phyloP scores from a whole-genome alignment of 2,113 vertebrate genomes.

The Calypte anna region DNA sequence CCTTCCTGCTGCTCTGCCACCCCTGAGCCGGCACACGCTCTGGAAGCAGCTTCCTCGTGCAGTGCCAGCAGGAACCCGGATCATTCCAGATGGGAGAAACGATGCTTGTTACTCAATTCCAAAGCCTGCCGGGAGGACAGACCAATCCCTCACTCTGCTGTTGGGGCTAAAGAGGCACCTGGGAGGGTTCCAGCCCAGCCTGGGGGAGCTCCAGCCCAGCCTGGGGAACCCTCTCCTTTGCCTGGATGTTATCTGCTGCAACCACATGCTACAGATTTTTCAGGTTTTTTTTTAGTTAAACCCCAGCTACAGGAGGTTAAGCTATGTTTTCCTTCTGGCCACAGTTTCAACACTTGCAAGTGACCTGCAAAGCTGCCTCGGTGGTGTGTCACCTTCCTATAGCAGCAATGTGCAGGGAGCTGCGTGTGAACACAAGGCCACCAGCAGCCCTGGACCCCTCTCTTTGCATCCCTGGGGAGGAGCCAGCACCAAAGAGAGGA shows the following conservation, averaged over 20 bases:
- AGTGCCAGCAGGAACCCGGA: background rate
- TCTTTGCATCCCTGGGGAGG: accelerated
- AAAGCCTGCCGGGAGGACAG: background rate
- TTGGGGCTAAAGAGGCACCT: background rate
- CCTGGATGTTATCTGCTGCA: background rate
- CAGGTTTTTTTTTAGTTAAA: background rate
- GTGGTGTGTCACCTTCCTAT: background rate
- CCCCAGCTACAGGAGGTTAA: background rate
- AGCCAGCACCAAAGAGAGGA: background rate
- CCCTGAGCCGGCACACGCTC: accelerated
- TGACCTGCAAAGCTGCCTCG: background rate
- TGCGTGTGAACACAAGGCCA: background rate
- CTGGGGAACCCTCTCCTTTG: background rate
- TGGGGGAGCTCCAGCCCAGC: background rate
- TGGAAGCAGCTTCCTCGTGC: background rate
- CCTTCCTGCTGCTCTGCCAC: background rate
- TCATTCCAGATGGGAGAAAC: background rate
- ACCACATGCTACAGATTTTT: background rate
- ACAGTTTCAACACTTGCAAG: background rate
- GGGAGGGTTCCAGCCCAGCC: background rate
- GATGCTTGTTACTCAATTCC: background rate
- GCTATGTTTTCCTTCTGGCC: background rate
- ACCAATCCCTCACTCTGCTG: accelerated
- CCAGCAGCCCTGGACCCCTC: accelerated
- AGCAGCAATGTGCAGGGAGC: background rate